These are phyloP conservation scores for Porites lobata DNA, from an alignment of 92 coral and sea anemone genomes.

Conservation along the genomic window DNA sequence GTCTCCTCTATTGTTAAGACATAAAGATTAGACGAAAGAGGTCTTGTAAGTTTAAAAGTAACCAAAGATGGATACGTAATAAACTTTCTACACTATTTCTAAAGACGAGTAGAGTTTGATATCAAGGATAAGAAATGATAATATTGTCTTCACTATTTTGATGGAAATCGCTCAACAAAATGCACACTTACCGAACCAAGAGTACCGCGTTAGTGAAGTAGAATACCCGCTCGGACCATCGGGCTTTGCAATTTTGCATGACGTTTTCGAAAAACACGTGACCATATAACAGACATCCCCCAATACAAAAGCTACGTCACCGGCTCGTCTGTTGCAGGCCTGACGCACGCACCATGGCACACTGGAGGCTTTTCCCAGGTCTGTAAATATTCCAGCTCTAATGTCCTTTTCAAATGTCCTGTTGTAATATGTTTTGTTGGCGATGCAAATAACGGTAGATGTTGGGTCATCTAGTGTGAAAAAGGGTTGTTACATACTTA, in stretches of 20 bases:
- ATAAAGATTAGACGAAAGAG: no score
- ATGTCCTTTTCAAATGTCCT: constrained; percentile 67
- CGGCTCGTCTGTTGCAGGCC: constrained; percentile 72
- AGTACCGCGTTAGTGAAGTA: constrained; percentile 68
- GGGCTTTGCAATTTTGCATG: constrained; percentile 41
- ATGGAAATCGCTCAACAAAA: neutral
- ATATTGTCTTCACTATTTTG: no score
- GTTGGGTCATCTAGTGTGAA: constrained; percentile 56
- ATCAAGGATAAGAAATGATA: no score
- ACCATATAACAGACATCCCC: constrained; percentile 75
- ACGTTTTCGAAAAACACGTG: constrained; percentile 54
- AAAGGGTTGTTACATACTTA: neutral
- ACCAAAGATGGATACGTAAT: no score
- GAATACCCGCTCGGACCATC: constrained; percentile 27
- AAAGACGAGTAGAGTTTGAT: no score
- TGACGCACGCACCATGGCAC: constrained; percentile 75
- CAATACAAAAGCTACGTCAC: constrained; percentile 73
- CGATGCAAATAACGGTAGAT: constrained; percentile 80
- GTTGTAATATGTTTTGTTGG: constrained; percentile 59
- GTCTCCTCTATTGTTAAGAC: no score
- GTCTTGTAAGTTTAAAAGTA: no score
- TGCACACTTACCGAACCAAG: constrained; percentile 78
- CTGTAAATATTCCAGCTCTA: constrained; percentile 78
- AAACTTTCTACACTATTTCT: no score
- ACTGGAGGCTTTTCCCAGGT: constrained; percentile 29